Base-by-base conservation (phyloP, 2,113 vertebrate genomes). In the Zosterops lateralis region DNA sequence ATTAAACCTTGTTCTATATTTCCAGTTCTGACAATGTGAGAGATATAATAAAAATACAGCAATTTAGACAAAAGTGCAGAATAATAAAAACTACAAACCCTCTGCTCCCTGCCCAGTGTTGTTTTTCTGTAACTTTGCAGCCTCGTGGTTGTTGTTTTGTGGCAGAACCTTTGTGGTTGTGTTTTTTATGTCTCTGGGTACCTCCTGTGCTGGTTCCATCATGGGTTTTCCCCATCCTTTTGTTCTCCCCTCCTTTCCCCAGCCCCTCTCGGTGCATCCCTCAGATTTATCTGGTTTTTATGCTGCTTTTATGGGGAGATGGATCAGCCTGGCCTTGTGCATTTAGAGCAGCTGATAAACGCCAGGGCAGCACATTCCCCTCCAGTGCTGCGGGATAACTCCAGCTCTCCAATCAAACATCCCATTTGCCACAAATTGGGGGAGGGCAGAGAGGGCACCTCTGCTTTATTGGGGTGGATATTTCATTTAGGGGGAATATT, bases 231-330 rank as follows among this genome's bases (percentile, higher is more conserved):
- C 57, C 51, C 24, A 14, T 24, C 60, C 77, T 51, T 91, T 77
- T 89, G 54, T 91, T 89, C 48, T 44, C 15, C 3, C 9, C 38
- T 40, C 17, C n/a, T 13, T 12, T 42, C 9, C 9, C 32, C 29
- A 24, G 8, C 32, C 40, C 28, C 8, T 56, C 56, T 47, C 9
- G 1, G 10, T 66, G 74, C 62, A 57, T 77, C 67, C 4, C 36
- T 92, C 91, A 82, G 66, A 87, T 96, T 92, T 93, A 79, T 95
- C 7, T 42, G 72, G 91, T 95, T 96, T 92, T 85, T 84, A 92
- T 92, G 57, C 70, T 44, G 15, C 5, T 38, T 38, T 38, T 38
- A 4, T 38, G 50, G 75, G 57, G 81, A 75, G 88, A 73, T 82
- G 36, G 81, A 84, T 84, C 84, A 64, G 75, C 11, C 61, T 31